Percentiles rank a stretch among this genome's conserved stretches.
Evolutionary conservation across 2,797 vertebrate genomes (phyloP).

Genomic region (Eidolon dupreanum): DNA sequence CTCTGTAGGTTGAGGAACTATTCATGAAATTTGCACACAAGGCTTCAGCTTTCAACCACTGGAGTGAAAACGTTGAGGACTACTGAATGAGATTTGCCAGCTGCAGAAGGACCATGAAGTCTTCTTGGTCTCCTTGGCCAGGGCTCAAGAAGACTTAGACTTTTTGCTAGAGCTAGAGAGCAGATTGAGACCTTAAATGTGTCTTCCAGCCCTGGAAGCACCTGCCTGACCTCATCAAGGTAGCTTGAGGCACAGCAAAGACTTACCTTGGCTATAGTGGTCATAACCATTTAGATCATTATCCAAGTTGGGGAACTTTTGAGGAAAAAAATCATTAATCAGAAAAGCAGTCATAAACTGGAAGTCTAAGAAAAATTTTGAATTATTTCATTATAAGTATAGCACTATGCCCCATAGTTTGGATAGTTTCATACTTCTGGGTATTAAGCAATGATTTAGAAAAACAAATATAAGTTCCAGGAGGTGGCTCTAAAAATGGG

Average conservation of each 20-base stretch:
- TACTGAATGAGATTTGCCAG: slow-evolving; percentile 46
- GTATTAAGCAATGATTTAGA: too few relatives aligned
- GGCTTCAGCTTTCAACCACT: slow-evolving; percentile 77
- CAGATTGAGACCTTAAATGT: slow-evolving; percentile 71
- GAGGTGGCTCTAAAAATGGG: too few relatives aligned
- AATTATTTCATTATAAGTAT: neutral
- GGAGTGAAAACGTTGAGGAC: slow-evolving; percentile 74
- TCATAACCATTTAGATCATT: neutral
- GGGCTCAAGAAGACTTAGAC: slow-evolving; percentile 59
- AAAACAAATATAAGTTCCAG: too few relatives aligned
- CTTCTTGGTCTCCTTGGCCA: slow-evolving; percentile 61
- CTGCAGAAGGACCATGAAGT: slow-evolving; percentile 67
- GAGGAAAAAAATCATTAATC: neutral
- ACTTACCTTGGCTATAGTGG: neutral
- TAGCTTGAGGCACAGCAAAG: neutral
- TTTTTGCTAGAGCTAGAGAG: slow-evolving; percentile 64
- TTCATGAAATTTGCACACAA: slow-evolving; percentile 77
- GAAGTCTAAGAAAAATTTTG: neutral
- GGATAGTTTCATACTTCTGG: too few relatives aligned
- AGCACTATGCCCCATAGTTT: neutral
- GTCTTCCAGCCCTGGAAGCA: slow-evolving; percentile 73
- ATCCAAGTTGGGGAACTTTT: neutral
- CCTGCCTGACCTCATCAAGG: slow-evolving; percentile 65
- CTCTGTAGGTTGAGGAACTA: slow-evolving; percentile 64
- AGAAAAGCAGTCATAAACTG: neutral